Conservation (phyloP, 1,140 invertebrate species). For the Micrasema minimum region DNA sequence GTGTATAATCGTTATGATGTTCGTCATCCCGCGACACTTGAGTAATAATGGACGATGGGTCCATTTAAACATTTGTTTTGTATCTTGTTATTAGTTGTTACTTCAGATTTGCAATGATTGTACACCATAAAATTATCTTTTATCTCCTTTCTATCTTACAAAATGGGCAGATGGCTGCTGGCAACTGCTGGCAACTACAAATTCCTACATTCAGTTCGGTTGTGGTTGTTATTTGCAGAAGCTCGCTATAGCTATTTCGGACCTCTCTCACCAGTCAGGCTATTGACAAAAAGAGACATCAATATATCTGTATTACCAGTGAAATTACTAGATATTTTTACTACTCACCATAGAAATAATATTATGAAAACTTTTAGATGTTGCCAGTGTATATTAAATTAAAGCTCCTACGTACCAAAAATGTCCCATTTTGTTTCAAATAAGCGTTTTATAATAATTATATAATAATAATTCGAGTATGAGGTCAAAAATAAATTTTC, state of each 20-base stretch:
- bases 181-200: slow-evolving; percentile 68
- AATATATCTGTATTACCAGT: slow-evolving; percentile 29
- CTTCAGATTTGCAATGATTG: slow-evolving; percentile 63
- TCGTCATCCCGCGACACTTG: slow-evolving; percentile 97
- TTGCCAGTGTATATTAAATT: no score
- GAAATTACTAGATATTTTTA: no score
- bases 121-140: slow-evolving; percentile 69
- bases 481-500: no score
- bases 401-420: no score
- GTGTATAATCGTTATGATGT: slow-evolving; percentile 89
- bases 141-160: slow-evolving; percentile 67
- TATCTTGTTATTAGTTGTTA: slow-evolving; percentile 65
- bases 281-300: slow-evolving; percentile 29
- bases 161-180: slow-evolving; percentile 65
- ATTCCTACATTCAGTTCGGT: slow-evolving; percentile 52
- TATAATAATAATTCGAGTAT: no score
- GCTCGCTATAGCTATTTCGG: slow-evolving; percentile 27
- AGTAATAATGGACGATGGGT: slow-evolving; percentile 98
- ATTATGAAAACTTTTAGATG: no score
- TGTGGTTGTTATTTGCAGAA: slow-evolving; percentile 41
- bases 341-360: slow-evolving; percentile 19
- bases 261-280: slow-evolving; percentile 6
- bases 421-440: no score
- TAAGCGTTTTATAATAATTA: no score
- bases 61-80: slow-evolving; percentile 78